phyloP scores from a whole-genome alignment of 2,797 vertebrate genomes.

The Mallotus villosus region DNA sequence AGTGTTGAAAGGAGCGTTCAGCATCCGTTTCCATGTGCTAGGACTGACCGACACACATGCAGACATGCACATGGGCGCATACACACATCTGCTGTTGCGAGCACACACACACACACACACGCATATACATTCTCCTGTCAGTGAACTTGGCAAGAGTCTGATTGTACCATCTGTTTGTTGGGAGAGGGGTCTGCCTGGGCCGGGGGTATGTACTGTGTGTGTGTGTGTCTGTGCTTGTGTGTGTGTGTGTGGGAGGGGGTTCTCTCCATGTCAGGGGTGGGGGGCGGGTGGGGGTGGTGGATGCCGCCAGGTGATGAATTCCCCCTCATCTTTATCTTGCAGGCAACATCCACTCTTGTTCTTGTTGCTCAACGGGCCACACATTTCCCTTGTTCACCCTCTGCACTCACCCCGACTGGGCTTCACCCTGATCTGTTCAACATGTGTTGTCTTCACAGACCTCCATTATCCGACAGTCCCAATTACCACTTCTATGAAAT shows the following conservation, averaged over 20 bases:
- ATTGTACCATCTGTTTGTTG: slow-evolving; percentile 72
- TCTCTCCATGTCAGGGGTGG: no score
- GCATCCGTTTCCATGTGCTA: slow-evolving; percentile 39
- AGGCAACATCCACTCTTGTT: slow-evolving; percentile 52
- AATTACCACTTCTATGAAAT: slow-evolving; percentile 52
- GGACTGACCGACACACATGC: slow-evolving; percentile 26
- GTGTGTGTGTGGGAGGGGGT: no score
- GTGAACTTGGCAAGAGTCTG: slow-evolving; percentile 66
- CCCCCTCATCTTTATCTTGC: slow-evolving; percentile 71
- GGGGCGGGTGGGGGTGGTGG: slow-evolving; percentile 46
- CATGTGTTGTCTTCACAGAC: slow-evolving; percentile 45
- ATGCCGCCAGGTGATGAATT: slow-evolving; percentile 75
- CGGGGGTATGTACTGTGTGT: no score
- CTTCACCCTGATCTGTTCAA: slow-evolving; percentile 56
- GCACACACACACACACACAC: slow-evolving; percentile 37
- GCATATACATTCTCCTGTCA: slow-evolving; percentile 44
- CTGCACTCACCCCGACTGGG: slow-evolving; percentile 37
- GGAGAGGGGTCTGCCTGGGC: slow-evolving; percentile 59
- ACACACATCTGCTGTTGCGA: slow-evolving; percentile 41
- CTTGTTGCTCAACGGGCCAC: not conserved
- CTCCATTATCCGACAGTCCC: slow-evolving; percentile 43
- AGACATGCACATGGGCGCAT: slow-evolving; percentile 15
- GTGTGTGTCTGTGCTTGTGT: no score
- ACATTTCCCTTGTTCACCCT: not conserved
- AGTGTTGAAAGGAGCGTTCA: slow-evolving; percentile 19